Percentiles rank a stretch among this genome's conserved stretches.
phyloP scores from a whole-genome alignment of 1,140 invertebrate genomes.

The Mamestra configurata region DNA sequence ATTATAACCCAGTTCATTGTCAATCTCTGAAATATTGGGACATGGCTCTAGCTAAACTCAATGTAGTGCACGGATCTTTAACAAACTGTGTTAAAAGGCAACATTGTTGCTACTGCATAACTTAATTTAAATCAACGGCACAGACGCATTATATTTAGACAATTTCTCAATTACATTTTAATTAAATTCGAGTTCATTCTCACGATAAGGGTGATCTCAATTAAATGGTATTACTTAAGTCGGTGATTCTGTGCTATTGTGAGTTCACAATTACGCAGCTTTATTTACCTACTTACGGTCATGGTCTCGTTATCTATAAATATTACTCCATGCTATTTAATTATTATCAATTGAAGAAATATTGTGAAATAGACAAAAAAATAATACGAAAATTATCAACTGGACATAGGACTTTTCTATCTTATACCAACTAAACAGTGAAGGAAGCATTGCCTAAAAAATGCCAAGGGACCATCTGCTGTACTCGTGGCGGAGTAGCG shows the following conservation, averaged over 20 bases:
- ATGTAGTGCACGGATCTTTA: not conserved
- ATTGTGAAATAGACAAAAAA: not conserved
- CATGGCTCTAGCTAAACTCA: no score
- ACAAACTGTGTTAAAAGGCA: not conserved
- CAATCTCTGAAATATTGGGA: not conserved
- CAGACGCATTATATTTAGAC: conserved; percentile 11
- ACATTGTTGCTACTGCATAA: not conserved
- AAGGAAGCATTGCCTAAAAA: no score
- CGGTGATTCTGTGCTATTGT: not conserved
- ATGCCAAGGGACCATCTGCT: no score
- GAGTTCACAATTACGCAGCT: conserved; percentile 11
- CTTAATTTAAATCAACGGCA: not conserved
- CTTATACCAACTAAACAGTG: no score
- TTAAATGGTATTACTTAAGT: conserved; percentile 34
- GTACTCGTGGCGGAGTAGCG: no score
- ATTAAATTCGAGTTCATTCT: conserved; percentile 9
- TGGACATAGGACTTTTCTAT: no score
- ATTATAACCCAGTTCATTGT: not conserved
- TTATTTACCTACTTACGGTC: conserved; percentile 11
- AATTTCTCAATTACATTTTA: conserved; percentile 4
- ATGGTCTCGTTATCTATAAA: not conserved
- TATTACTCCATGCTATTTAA: not conserved
- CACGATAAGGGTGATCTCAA: conserved; percentile 16
- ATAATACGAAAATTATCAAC: no score
- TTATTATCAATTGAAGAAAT: not conserved